phyloP scores from a whole-genome alignment of 2,888 invertebrate genomes.

The Fissipunctia ypsillon region DNA sequence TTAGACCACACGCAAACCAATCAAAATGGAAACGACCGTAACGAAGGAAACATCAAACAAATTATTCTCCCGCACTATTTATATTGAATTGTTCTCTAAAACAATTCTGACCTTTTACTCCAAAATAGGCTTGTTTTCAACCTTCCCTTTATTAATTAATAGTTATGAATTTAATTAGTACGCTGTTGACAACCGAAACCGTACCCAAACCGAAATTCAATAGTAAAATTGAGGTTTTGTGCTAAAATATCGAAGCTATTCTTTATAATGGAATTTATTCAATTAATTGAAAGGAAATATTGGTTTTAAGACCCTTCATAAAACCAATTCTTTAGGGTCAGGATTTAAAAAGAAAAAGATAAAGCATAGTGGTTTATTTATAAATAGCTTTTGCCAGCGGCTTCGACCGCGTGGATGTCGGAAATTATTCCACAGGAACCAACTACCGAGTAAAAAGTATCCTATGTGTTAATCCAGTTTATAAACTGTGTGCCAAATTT shows the following conservation, averaged over 20 bases:
- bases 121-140: slow-evolving; percentile 34
- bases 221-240: neutral
- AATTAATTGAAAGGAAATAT: neutral
- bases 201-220: slow-evolving; percentile 16
- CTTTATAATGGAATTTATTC: neutral
- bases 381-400: too few relatives aligned
- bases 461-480: too few relatives aligned
- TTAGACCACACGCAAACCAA: neutral
- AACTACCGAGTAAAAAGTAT: too few relatives aligned
- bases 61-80: neutral
- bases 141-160: slow-evolving; percentile 20
- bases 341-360: neutral
- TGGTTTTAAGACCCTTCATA: neutral
- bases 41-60: neutral
- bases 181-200: slow-evolving; percentile 26
- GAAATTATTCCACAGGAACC: too few relatives aligned
- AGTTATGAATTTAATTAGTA: slow-evolving; percentile 45
- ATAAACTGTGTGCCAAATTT: too few relatives aligned
- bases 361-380: neutral
- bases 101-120: neutral
- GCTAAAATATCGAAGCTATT: slow-evolving; percentile 8
- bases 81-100: neutral
- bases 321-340: too few relatives aligned
- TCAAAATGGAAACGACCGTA: neutral
- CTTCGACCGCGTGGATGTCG: too few relatives aligned